Base-by-base conservation (phyloP, 2,797 vertebrate genomes). In the Siniperca obscura region DNA sequence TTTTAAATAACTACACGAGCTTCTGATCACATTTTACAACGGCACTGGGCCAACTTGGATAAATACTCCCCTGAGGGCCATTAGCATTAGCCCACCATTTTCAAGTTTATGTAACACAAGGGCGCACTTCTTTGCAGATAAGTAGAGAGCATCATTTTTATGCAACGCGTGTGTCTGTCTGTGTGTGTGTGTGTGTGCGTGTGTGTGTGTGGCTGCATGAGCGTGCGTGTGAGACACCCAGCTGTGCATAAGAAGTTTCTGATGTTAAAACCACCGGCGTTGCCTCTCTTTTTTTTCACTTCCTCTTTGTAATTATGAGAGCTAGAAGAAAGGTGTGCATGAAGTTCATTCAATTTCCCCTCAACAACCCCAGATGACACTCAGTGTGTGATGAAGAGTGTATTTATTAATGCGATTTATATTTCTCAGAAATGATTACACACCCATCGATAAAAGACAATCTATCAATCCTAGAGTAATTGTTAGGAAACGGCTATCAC, bases 81-180 rank as follows among this genome's bases (percentile, higher is more conserved):
- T 79, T 42, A 52, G 30, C 40, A 66, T 67, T 34, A 65, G 16
- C 46, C 74, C 78, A 78, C 21, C 40, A 66, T 56, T 36, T 70
- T 73, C 48, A 52, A 36, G 36, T 86, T 86, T 76, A 85, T 86
- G 48, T 75, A 88, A 87, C 73, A 80, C 68, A 73, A 78, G 81
- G 70, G 60, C 50, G 16, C 22, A 83, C 52, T 78, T 71, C 70
- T 73, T 34, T 64, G 71, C n/a, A 12, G 53, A 70, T 71, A 70
- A 68, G 71, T 22, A 64, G 67, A 86, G 60, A 79, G 25, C 74
- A 84, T 83, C 52, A 66, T 70, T 84, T 89, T 89, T 78, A 85
- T 66, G 50, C 80, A 86, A 87, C 61, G 13, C 48, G 27, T 25
- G 62, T 68, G 34, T 34, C 16, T 11, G 27, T 48, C 27, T 34